phyloP scores from a whole-genome alignment of 2,888 invertebrate species.

The Lysandra bellargus region DNA sequence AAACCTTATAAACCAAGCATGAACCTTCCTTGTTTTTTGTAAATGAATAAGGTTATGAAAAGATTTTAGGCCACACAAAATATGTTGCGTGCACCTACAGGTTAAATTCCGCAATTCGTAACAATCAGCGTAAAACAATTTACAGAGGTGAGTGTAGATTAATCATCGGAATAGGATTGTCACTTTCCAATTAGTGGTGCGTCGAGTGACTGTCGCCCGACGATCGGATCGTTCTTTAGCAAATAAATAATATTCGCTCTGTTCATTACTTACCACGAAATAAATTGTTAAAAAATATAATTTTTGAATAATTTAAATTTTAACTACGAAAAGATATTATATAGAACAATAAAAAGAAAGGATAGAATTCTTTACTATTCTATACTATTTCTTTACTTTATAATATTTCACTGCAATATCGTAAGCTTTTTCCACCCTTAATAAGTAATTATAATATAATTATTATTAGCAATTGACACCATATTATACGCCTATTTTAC shows the following conservation, averaged over 20 bases:
- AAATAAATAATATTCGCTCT: conserved; percentile 26
- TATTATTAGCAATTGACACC: too few relatives aligned
- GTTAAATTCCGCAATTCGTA: conserved; percentile 46
- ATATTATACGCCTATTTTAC: too few relatives aligned
- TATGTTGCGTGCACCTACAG: conserved; percentile 34
- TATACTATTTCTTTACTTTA: not conserved
- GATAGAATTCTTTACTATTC: too few relatives aligned
- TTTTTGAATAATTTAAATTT: not conserved
- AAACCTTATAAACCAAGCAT: too few relatives aligned
- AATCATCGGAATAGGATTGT: conserved; percentile 75
- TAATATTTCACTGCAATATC: not conserved
- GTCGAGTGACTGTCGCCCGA: conserved; percentile 53
- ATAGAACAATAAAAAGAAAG: not conserved
- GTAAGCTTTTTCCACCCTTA: not conserved
- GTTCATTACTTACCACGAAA: not conserved
- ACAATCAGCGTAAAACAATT: conserved; percentile 51
- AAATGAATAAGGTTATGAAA: not conserved
- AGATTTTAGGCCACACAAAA: not conserved
- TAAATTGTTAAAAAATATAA: conserved; percentile 7
- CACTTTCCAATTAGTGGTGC: conserved; percentile 71
- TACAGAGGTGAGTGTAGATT: conserved; percentile 53
- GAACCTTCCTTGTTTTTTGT: too few relatives aligned
- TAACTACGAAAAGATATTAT: too few relatives aligned
- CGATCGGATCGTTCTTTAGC: conserved; percentile 46
- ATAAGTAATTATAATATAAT: too few relatives aligned